Base-by-base conservation (phyloP, 2,888 invertebrate species). In the Muscina levida region DNA sequence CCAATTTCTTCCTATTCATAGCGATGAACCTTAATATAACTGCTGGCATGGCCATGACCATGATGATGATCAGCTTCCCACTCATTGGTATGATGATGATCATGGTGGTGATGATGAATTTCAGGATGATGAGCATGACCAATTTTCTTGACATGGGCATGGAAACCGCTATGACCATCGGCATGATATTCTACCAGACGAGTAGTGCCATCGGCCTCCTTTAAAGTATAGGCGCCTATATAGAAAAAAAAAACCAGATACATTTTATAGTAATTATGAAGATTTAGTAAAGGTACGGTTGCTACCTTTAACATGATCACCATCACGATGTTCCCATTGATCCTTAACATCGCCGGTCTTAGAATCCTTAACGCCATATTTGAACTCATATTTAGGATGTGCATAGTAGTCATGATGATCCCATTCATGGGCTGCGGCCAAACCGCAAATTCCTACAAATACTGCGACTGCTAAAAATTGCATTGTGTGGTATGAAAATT, bases 141-240 rank as follows among this genome's bases (percentile, higher is more conserved):
- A 59, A 91, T 88, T 79, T 90, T 91, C 85, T 91, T 91, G 13
- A 91, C 91, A 5, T 91, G 86, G 0, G 91, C 91, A 82, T 91
- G 91, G 84, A 91, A 91, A 22, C 91, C 91, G 70, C 90, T 89
- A 70, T 91, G 91, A 82, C 91, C 90, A 82, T 91, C 91, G 13
- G 91, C 91, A 2, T 89, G 88, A 83, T 91, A 91, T 82, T 91
- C 91, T 39, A 92, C 91, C 71, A 92, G 84, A 77, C 92, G 87
- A 1, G 66, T 73, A 19, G 73, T 73, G 46, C 73, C 73, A 66
- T 73, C 73, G 13, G 73, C 66, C 42, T 73, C 73, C 44, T 73
- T 73, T 5, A 73, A 3, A 5, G 66, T 15, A n/a, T 73, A 73
- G 15, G 53, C 31, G 11, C 73, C 73, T 71, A 11, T 0, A 65